Percentiles rank a stretch among this genome's conserved stretches.
phyloP scores from a whole-genome alignment of 2,797 vertebrate species.

The Mionectes olivaceus region DNA sequence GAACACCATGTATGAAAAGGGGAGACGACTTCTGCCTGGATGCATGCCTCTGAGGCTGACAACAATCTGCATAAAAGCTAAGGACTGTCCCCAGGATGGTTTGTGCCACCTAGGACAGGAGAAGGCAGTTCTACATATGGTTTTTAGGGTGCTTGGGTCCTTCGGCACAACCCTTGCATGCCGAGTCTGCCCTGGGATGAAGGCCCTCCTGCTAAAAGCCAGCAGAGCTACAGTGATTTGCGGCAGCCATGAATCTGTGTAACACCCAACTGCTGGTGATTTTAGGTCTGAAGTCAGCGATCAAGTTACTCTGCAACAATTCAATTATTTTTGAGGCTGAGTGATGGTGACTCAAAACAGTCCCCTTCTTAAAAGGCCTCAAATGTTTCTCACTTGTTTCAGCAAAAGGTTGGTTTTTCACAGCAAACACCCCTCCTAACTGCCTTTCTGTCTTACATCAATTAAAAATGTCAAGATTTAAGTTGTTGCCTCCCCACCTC shows the following conservation, averaged over 20 bases:
- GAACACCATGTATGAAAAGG: neutral
- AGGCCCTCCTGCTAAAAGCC: neutral
- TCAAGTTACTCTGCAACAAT: conserved; percentile 37
- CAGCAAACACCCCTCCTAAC: conserved; percentile 54
- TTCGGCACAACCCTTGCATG: accelerated
- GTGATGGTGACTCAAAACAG: conserved; percentile 53
- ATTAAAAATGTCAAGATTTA: conserved; percentile 1
- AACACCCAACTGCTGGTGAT: neutral
- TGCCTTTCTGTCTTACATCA: conserved; percentile 48
- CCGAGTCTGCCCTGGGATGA: neutral
- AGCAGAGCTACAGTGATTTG: neutral
- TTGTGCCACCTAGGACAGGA: neutral
- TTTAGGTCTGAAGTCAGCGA: neutral
- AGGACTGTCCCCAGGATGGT: neutral
- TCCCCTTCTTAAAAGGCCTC: conserved; percentile 32
- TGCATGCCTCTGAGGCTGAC: neutral
- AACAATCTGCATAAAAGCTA: neutral
- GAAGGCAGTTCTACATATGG: neutral
- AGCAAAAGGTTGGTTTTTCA: conserved; percentile 50
- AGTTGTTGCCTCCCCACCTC: neutral
- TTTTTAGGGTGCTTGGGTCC: neutral
- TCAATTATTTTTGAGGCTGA: conserved; percentile 40
- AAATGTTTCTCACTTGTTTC: conserved; percentile 16
- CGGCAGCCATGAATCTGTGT: neutral
- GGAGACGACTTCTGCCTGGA: neutral